A percentile compares a stretch with the other conserved stretches of the same genome.
Evolutionary conservation across 2,113 vertebrate genomes (phyloP).

Genomic region (Hippocampus barbouri): DNA sequence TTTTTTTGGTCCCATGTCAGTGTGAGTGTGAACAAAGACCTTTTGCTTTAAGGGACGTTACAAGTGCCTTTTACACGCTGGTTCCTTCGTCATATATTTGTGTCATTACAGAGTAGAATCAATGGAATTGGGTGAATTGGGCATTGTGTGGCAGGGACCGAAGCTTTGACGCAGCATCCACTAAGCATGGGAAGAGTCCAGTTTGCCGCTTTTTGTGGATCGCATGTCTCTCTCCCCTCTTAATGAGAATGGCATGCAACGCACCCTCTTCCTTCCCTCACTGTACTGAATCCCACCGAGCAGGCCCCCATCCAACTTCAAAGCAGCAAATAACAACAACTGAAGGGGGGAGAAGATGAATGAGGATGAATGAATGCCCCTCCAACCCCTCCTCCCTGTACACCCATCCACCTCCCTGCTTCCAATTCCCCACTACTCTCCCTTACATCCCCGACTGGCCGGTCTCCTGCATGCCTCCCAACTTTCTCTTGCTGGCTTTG

Average conservation of each 20-base stretch:
- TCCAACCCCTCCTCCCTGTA: conserved; percentile 21
- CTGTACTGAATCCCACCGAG: conserved; percentile 60
- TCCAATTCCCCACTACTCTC: conserved; percentile 35
- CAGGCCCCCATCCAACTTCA: conserved; percentile 59
- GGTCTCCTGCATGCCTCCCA: conserved; percentile 33
- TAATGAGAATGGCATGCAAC: conserved; percentile 66
- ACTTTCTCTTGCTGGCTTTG: conserved; percentile 29
- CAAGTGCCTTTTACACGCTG: neutral
- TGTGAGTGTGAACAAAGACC: neutral
- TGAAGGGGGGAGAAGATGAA: conserved; percentile 69
- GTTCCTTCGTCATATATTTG: no score
- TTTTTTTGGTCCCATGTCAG: no score
- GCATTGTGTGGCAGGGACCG: neutral
- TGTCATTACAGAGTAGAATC: conserved; percentile 6
- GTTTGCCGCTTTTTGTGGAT: conserved; percentile 40
- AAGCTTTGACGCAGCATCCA: conserved; percentile 35
- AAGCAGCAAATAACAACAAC: conserved; percentile 70
- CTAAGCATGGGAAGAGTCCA: conserved; percentile 51
- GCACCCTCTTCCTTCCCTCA: conserved; percentile 53
- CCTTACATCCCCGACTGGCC: conserved; percentile 33
- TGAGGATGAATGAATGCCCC: conserved; percentile 73
- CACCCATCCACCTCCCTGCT: conserved; percentile 2
- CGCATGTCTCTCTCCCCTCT: conserved; percentile 51
- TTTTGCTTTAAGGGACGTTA: neutral
- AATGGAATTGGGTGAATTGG: conserved; percentile 1